Evolutionary conservation across 2,113 vertebrate genomes (phyloP).

Genomic region (Grammomys surdaster): DNA sequence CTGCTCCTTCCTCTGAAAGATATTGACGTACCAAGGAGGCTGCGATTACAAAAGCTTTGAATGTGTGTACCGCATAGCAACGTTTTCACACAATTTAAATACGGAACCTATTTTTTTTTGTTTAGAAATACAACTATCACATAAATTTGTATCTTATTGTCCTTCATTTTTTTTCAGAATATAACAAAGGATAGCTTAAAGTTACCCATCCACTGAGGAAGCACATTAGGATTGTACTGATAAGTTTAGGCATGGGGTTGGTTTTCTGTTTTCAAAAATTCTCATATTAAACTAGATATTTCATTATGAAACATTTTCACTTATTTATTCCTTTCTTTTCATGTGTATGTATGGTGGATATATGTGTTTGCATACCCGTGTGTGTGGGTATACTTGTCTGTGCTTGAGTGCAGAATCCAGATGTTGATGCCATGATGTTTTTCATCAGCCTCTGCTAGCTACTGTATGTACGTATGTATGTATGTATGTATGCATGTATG

Average conservation of each 20-base stretch:
- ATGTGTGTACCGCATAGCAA: not conserved
- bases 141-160: not conserved
- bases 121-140: not conserved
- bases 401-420: not conserved
- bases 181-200: constrained; percentile 1
- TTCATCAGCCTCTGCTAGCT: not conserved
- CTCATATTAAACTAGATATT: not conserved
- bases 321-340: constrained; percentile 4
- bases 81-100: constrained; percentile 6
- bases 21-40: not conserved
- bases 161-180: not conserved
- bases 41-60: not conserved
- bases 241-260: not conserved
- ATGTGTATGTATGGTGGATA: not conserved
- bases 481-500: not conserved
- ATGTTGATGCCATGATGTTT: not conserved
- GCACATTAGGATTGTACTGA: not conserved
- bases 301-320: constrained; percentile 18
- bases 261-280: constrained; percentile 27
- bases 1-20: not conserved
- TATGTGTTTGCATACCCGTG: too few species aligned
- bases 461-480: not conserved
- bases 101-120: not conserved
- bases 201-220: not conserved
- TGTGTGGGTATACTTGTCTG: not conserved